Conservation (phyloP, 2,888 invertebrate species). For the Drosophila prolongata region DNA sequence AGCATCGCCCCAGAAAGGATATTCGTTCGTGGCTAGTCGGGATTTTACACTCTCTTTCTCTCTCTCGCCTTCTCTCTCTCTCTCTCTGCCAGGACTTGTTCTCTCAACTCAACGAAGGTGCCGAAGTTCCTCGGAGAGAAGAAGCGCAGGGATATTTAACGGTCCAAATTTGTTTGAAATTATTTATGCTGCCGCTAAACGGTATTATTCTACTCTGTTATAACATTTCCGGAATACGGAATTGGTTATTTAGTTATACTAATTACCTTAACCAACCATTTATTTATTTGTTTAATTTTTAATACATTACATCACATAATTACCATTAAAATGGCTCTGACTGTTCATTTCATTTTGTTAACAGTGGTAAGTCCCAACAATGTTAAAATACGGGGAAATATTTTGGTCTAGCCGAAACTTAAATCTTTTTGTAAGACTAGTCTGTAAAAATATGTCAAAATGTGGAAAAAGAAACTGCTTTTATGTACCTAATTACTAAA, state of each 20-base stretch:
- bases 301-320: too few relatives aligned
- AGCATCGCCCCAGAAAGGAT: slow-evolving; percentile 73
- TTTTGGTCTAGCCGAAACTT: too few relatives aligned
- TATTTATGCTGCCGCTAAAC: not conserved
- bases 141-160: slow-evolving; percentile 15
- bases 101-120: slow-evolving; percentile 58
- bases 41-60: slow-evolving; percentile 6
- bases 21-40: slow-evolving; percentile 32
- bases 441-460: too few relatives aligned
- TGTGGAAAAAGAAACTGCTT: too few relatives aligned
- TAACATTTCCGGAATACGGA: too few relatives aligned
- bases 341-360: not conserved
- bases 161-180: not conserved
- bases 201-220: not conserved
- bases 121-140: not conserved
- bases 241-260: too few relatives aligned
- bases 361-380: slow-evolving; percentile 35
- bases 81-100: slow-evolving; percentile 3
- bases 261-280: too few relatives aligned
- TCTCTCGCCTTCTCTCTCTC: slow-evolving; percentile 49
- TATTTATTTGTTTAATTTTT: not conserved
- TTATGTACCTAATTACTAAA: too few relatives aligned
- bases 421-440: not conserved
- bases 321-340: too few relatives aligned
- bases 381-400: slow-evolving; percentile 49